Evolutionary conservation across 2,797 vertebrate species (phyloP), one percentile per base, ranked within the genome.

Genomic region (Myotis planiceps): DNA sequence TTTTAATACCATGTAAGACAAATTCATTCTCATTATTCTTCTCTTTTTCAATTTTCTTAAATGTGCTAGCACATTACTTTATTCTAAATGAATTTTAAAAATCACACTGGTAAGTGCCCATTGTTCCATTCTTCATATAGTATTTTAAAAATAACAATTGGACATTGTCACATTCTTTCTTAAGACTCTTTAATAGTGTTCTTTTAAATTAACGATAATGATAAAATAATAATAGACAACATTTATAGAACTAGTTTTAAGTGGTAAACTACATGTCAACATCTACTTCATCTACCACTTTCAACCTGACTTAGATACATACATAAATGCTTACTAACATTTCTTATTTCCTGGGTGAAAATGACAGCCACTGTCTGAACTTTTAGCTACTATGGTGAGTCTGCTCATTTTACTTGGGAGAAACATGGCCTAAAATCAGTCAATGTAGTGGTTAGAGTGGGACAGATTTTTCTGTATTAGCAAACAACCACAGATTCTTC

Each of bases 221-320:
- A 60, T 79, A 58, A 86, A 81, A 85, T 85, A 78, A 71, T 63
- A 39, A 45, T 51, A 58, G 12, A 49, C 45, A 76, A 69, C 16
- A 32, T 42, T 78, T 63, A n/a, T 58, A 72, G 80, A 90, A 55
- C n/a, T 72, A n/a, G 65, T 85, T 94, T 72, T 86, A 86, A 81
- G 49, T 66, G 5, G 25, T 49, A n/a, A n/a, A 55, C 14, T 10
- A 15, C n/a, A 32, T n/a, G 3, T 58, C 49, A 80, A 27, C 58
- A 14, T 91, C 15, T 80, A 55, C 81, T 91, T 86, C 47, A 58
- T 85, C 49, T 49, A 39, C 6, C 9, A 4, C 3, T 72, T 39
- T 81, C 9, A 79, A 23, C 13, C 7, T 45, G 58, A 23, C 29
- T 82, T 82, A 65, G 29, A 82, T 34, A 65, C 29, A 47, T 65